A percentile compares a stretch with the other conserved stretches of the same genome.
phyloP scores from a whole-genome alignment of 2,888 invertebrate genomes.

The Athripsodes cinereus region DNA sequence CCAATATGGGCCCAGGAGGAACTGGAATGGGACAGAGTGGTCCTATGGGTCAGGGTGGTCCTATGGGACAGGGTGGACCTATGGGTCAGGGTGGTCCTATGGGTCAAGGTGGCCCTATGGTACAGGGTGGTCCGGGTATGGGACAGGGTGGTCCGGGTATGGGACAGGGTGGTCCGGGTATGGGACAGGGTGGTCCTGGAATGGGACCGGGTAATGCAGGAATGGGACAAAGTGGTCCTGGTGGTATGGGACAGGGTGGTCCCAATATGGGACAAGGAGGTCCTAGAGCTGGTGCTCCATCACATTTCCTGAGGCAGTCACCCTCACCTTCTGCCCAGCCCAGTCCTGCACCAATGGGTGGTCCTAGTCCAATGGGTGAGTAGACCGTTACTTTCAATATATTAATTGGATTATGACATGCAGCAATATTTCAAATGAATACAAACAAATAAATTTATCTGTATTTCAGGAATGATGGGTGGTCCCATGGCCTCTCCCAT shows the following conservation, averaged over 20 bases:
- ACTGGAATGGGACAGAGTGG: constrained; percentile 37
- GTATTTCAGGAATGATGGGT: constrained; percentile 39
- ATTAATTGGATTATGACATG: background rate
- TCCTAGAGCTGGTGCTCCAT: constrained; percentile 62
- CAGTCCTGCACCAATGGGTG: constrained; percentile 59
- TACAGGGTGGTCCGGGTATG: too few species aligned
- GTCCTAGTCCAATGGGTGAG: constrained; percentile 47
- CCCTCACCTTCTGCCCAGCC: constrained; percentile 72
- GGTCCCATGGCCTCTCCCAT: constrained; percentile 44
- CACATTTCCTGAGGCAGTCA: constrained; percentile 72
- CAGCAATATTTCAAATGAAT: too few species aligned
- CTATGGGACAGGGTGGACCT: constrained; percentile 32
- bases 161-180: constrained; percentile 28
- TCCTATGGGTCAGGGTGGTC: constrained; percentile 35
- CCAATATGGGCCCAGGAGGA: constrained; percentile 36
- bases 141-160: constrained; percentile 38
- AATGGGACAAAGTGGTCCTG: constrained; percentile 35
- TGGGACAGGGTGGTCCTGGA: constrained; percentile 37
- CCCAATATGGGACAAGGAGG: constrained; percentile 42
- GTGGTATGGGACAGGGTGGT: constrained; percentile 35
- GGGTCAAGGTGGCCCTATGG: constrained; percentile 31
- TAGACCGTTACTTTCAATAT: background rate
- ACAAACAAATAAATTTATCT: background rate
- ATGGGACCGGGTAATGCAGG: constrained; percentile 30
- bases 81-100: constrained; percentile 31